Evolutionary conservation across 1,140 invertebrate species (phyloP).

Genomic region (Megalopta genalis): DNA sequence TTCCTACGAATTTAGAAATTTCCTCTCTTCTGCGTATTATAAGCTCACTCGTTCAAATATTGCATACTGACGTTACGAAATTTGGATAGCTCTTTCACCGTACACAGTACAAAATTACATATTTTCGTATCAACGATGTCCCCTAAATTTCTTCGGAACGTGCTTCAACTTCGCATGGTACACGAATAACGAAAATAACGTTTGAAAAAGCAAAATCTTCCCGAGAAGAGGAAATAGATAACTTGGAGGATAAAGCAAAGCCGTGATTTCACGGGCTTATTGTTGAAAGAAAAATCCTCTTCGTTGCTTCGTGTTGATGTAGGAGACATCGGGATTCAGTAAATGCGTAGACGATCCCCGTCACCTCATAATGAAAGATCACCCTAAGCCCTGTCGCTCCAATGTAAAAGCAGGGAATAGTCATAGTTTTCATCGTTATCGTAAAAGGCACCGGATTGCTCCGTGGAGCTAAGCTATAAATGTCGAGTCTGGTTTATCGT

Average conservation of each 20-base stretch:
- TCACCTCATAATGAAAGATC: slow-evolving; percentile 25
- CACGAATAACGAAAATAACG: background rate
- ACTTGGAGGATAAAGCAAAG: background rate
- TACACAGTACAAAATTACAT: no score
- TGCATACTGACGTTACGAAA: no score
- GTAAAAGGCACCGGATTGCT: slow-evolving; percentile 26
- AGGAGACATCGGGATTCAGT: slow-evolving; percentile 19
- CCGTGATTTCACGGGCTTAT: background rate
- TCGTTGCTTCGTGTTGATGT: background rate
- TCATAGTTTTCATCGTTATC: slow-evolving; percentile 19
- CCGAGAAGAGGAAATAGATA: background rate
- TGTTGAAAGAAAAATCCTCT: slow-evolving; percentile 11
- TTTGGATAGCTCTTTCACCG: no score
- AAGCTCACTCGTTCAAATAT: no score
- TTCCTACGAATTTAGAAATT: no score
- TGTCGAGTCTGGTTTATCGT: background rate
- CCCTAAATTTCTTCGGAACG: no score
- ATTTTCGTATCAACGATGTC: no score
- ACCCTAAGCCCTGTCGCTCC: background rate
- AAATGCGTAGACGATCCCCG: background rate
- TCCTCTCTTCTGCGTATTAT: no score
- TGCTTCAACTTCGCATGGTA: background rate
- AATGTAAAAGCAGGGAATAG: background rate
- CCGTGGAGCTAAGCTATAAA: slow-evolving; percentile 2
- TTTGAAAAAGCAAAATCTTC: background rate